A percentile compares a stretch with the other conserved stretches of the same genome.
Evolutionary conservation across 1,140 invertebrate genomes (phyloP).

Genomic region (Saxidomus purpurata): DNA sequence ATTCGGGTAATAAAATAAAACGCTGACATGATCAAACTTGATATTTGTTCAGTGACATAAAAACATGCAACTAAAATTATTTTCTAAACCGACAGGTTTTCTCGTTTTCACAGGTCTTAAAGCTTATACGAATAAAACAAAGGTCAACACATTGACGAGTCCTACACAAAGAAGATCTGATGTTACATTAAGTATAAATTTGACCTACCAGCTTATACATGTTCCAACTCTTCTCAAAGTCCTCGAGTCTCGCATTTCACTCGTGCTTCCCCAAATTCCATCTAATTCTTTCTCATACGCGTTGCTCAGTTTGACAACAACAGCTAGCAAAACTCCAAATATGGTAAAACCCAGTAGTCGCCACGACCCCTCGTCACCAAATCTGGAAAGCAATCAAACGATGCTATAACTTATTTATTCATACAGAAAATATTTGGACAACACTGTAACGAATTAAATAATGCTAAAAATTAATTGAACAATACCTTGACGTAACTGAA

Average conservation of each 20-base stretch:
- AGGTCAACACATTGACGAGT: too few species aligned
- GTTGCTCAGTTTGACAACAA: constrained; percentile 29
- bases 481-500: background rate
- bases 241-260: background rate
- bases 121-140: too few species aligned
- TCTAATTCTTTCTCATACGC: constrained; percentile 33
- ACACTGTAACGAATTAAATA: background rate
- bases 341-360: constrained; percentile 75
- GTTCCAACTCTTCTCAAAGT: background rate
- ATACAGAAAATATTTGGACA: background rate
- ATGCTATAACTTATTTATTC: background rate
- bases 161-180: too few species aligned
- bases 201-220: constrained; percentile 46
- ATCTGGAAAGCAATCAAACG: constrained; percentile 48
- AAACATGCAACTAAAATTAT: too few species aligned
- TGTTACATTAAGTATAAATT: too few species aligned
- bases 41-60: too few species aligned
- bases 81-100: too few species aligned
- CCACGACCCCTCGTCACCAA: constrained; percentile 81
- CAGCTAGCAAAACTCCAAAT: constrained; percentile 60
- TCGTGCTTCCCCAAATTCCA: background rate
- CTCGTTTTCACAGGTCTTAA: too few species aligned
- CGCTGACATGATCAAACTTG: too few species aligned
- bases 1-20: too few species aligned
- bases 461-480: background rate